Evolutionary conservation across 2,113 vertebrate species (phyloP).

Genomic region (Xiphias gladius): DNA sequence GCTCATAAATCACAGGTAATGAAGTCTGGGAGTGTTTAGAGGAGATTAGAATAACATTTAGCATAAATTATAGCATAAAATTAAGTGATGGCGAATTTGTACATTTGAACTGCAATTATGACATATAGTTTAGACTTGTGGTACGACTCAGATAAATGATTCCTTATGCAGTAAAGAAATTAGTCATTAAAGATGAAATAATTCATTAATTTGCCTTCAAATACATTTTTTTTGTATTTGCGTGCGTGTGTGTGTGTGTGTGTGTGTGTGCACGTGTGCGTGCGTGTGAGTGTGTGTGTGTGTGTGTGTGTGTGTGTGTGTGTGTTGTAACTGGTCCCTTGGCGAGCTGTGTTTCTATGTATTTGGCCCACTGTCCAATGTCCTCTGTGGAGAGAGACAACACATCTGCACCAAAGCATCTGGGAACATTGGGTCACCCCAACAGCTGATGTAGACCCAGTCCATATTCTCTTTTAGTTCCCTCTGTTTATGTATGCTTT

Average conservation of each 20-base stretch:
- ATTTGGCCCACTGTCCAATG: conserved; percentile 37
- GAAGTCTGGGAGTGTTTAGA: not conserved
- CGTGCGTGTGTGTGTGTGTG: not conserved
- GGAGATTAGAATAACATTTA: not conserved
- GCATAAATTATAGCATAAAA: not conserved
- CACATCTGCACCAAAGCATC: conserved; percentile 64
- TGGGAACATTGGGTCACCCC: conserved; percentile 57
- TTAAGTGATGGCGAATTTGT: not conserved
- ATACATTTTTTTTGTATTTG: too few relatives aligned
- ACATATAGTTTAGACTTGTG: not conserved
- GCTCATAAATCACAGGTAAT: conserved; percentile 13
- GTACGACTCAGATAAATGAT: not conserved
- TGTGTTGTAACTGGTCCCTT: conserved; percentile 4
- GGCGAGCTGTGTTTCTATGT: conserved; percentile 26
- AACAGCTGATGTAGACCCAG: conserved; percentile 20
- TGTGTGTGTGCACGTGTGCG: conserved; percentile 6
- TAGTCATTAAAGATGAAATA: not conserved
- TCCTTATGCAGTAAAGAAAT: not conserved
- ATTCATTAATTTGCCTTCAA: not conserved
- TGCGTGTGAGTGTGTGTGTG: not conserved
- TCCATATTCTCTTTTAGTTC: not conserved
- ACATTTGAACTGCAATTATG: not conserved
- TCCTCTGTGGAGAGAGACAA: conserved; percentile 34
- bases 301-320: conserved; percentile 4
- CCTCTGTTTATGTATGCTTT: not conserved